Percentiles rank a stretch among this genome's conserved stretches.
These are phyloP conservation scores for Caranx melampygus DNA, from an alignment of 2,113 vertebrate species.

Conservation along the genomic window DNA sequence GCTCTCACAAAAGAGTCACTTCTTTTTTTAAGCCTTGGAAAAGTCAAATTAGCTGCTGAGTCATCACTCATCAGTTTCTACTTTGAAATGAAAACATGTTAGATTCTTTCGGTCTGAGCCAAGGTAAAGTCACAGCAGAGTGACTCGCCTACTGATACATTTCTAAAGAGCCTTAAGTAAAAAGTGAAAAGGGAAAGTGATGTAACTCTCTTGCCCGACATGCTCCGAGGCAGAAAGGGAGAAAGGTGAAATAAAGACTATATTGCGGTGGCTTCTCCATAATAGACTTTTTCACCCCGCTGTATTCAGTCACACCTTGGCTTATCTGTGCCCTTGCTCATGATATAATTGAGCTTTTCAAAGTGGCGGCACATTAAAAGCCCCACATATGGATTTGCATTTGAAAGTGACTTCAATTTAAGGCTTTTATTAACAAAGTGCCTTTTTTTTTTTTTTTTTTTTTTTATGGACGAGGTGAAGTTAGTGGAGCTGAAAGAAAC, in stretches of 20 bases:
- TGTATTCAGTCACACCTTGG: constrained; percentile 69
- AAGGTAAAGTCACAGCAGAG: constrained; percentile 25
- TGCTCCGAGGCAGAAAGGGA: constrained; percentile 52
- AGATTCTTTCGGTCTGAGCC: constrained; percentile 26
- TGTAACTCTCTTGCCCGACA: constrained; percentile 63
- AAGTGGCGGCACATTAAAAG: constrained; percentile 60
- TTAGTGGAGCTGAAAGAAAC: constrained; percentile 66
- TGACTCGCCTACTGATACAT: constrained; percentile 37
- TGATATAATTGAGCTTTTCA: constrained; percentile 78
- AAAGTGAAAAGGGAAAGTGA: constrained; percentile 54
- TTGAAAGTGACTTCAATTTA: constrained; percentile 65
- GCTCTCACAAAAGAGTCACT: constrained; percentile 12
- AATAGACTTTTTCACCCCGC: constrained; percentile 73
- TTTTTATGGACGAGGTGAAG: constrained; percentile 36
- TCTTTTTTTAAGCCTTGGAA: neutral
- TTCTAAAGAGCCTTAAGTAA: constrained; percentile 69
- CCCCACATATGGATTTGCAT: constrained; percentile 69
- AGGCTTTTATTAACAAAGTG: constrained; percentile 68
- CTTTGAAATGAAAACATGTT: constrained; percentile 58
- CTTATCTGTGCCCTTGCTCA: constrained; percentile 78
- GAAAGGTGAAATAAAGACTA: constrained; percentile 74
- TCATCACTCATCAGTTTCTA: constrained; percentile 42
- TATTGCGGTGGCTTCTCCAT: constrained; percentile 58
- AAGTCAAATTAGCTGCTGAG: constrained; percentile 48
- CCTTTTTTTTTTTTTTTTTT: constrained; percentile 39